phyloP scores from a whole-genome alignment of 2,888 invertebrate species.

The Lasioglossum oenotherae region DNA sequence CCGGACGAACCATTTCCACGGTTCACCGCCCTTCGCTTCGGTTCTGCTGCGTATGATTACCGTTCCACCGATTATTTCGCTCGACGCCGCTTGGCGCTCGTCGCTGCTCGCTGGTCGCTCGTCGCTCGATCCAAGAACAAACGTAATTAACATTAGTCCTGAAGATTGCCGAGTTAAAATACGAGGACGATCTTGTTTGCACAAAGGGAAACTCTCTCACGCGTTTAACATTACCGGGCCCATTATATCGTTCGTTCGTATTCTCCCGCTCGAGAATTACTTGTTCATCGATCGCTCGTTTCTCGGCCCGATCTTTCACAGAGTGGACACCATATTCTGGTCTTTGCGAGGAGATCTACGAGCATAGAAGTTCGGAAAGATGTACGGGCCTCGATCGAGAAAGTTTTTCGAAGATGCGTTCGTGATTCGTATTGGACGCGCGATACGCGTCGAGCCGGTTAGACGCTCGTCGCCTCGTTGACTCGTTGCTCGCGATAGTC shows the following conservation, averaged over 20 bases:
- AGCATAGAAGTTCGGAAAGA: not conserved
- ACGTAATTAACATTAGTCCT: conserved; percentile 59
- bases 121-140: conserved; percentile 48
- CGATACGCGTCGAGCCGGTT: conserved; percentile 35
- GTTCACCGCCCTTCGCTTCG: conserved; percentile 79
- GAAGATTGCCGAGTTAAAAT: conserved; percentile 42
- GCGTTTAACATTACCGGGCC: conserved; percentile 48
- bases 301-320: not conserved
- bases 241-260: conserved; percentile 11
- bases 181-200: conserved; percentile 54
- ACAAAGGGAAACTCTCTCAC: conserved; percentile 57
- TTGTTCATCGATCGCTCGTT: not conserved
- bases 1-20: conserved; percentile 84
- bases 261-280: not conserved
- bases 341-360: not conserved
- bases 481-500: conserved; percentile 11
- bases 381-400: not conserved
- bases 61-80: conserved; percentile 69
- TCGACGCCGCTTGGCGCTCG: conserved; percentile 24
- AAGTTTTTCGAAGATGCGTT: no score
- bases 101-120: conserved; percentile 40
- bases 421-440: no score
- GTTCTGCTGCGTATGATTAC: conserved; percentile 73
- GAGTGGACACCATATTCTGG: not conserved
- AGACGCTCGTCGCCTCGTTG: conserved; percentile 18